Evolutionary conservation across 2,797 vertebrate species (phyloP), one percentile per base, ranked within the genome.

Genomic region (Chromis chromis): DNA sequence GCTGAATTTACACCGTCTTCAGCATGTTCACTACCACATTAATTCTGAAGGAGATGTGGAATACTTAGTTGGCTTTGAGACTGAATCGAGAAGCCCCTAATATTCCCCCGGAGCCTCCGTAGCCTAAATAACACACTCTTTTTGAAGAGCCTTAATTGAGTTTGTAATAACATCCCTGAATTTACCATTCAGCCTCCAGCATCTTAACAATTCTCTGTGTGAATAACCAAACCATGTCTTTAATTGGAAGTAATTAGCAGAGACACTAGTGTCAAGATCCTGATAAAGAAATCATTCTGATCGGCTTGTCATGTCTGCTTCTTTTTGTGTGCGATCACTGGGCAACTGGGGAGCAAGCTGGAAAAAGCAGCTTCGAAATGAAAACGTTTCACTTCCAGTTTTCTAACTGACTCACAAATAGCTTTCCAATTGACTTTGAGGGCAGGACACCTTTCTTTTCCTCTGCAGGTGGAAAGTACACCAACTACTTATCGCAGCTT

Each of bases 11-110:
- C 57, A 46, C 31, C 52, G 4, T 28, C n/a, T 10, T 70, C 65
- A 63, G 56, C 55, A 12, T 19, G 69, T 83, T 77, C 46, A 39
- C 27, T 2, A 22, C 54, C 56, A 31, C 31, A 83, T 79, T 67
- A 75, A 79, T 71, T 59, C 56, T 55, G 10, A 55, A 70, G 17
- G 39, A 70, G 50, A 65, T 40, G 57, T 12, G 27, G 12, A 33
- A 63, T 60, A 59, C 10, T 58, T 74, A 52, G 24, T n/a, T 48
- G 72, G 60, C 53, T 72, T 36, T 22, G 33, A 73, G 53, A 73
- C 73, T 79, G 70, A 78, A 76, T 82, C 33, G 65, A 72, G 48
- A 25, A 6, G 13, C 10, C 4, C 44, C 6, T 76, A 42, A 81
- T 82, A 79, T 60, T 44, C 22, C 63, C 62, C 57, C 0, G 1